Base-by-base conservation (phyloP, 2,797 vertebrate genomes). In the Champsocephalus esox region DNA sequence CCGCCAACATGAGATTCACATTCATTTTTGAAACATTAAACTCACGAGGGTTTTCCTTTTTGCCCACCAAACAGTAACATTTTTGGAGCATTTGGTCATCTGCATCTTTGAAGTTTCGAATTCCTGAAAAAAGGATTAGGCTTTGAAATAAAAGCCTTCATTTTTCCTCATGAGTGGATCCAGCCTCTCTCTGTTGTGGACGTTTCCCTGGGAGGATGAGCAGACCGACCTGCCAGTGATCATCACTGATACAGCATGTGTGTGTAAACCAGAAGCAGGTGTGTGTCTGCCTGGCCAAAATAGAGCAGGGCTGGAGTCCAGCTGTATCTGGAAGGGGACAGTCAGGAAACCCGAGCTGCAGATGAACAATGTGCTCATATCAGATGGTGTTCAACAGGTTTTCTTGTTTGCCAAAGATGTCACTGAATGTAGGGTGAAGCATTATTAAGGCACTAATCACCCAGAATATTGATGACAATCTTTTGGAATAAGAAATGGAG, bases 241-340 rank as follows among this genome's bases (percentile, higher is more conserved):
- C 75, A 75, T 54, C 48, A 4, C 73, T 3, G 63, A 63, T 49
- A 12, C 65, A 60, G 57, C 71, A 68, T 48, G 44, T 61, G 44
- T 46, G 58, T 55, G 24, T 32, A 63, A 77, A 88, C 86, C 73
- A 90, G 76, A 89, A 90, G 73, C 84, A 87, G 82, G 84, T 88
- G 84, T 77, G 78, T 44, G 63, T 58, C 4, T 0, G 43, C 28
- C 13, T 38, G 7, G 49, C 60, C 21, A 49, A 57, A 46, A 41
- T n/a, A 19, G 66, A 28, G 54, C 62, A 14, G 44, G 63, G 48
- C 66, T 66, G 6, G 49, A 16, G 52, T 75, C 49, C 61, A 41
- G 62, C 59, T 66, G 58, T 3, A 34, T 51, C 14, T 61, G 73
- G 63, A 62, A 66, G 75, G 77, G 67, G 71, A 49, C 11, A 0